Evolutionary conservation across 2,113 vertebrate species (phyloP), one percentile per base, ranked within the genome.

Genomic region (Nibea coibor): DNA sequence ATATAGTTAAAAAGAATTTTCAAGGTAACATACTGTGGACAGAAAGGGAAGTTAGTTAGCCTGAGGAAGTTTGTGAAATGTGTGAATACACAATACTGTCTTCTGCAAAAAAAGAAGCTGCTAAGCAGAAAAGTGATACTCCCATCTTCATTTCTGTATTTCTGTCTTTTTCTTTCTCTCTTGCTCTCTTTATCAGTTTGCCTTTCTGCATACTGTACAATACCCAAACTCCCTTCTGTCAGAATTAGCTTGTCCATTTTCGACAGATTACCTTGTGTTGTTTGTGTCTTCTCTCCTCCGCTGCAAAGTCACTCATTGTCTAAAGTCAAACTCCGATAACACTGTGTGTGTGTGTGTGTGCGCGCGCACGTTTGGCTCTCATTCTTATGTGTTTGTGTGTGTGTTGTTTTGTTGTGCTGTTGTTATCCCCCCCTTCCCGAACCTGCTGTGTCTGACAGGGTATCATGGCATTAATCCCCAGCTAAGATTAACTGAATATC

Each of bases 391-490:
- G 63, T 24, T 72, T 79, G 48, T 75, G 62, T 24, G 14, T 59
- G 58, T 71, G 63, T 72, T 67, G 61, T 65, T 68, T 28, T 84
- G 85, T 77, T 75, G 58, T 68, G 77, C 43, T 24, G 72, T 68
- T 81, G 59, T 87, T 61, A 48, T 10, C 10, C 62, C 39, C 57
- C 57, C 43, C 58, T 11, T 78, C 68, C 48, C 4, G 35, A 61
- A 28, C 53, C 67, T 50, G 63, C 71, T 65, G 69, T 84, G 75
- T 89, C 77, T 90, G 81, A 90, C 91, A 83, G 84, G 71, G 82
- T 92, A 90, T 92, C 91, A 78, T 89, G 80, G 76, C 66, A 64
- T 89, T 93, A 93, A 93, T 92, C 93, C 91, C 71, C 76, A 11
- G n/a, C 89, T 82, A 84, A 89, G 90, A 93, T 93, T 91, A 93